Evolutionary conservation across 2,113 vertebrate species (phyloP).

Genomic region (Poeciliopsis occidentalis): DNA sequence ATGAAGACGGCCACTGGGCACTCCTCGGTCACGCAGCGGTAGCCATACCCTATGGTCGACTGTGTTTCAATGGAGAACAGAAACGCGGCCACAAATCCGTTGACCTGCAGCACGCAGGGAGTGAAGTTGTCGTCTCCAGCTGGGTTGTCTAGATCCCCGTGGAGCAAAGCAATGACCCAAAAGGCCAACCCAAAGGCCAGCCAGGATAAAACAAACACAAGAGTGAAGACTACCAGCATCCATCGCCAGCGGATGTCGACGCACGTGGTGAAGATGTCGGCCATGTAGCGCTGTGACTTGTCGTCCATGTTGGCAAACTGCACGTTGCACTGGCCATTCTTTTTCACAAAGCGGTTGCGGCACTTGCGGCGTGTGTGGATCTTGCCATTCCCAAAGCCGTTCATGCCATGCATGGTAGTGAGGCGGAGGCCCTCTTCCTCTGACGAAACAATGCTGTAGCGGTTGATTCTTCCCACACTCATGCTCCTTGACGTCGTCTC

Average conservation of each 20-base stretch:
- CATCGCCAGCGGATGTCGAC: slow-evolving; percentile 98
- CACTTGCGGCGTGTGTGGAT: too few species aligned
- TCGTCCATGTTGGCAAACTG: slow-evolving; percentile 98
- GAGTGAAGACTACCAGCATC: slow-evolving; percentile 93
- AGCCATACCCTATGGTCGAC: slow-evolving; percentile 96
- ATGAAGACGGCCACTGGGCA: slow-evolving; percentile 94
- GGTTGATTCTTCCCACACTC: too few species aligned
- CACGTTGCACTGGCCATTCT: too few species aligned
- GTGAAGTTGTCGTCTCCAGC: slow-evolving; percentile 88
- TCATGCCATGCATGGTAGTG: too few species aligned
- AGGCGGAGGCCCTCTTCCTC: too few species aligned
- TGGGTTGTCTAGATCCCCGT: slow-evolving; percentile 92
- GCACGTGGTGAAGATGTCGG: slow-evolving; percentile 96
- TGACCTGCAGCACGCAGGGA: slow-evolving; percentile 94
- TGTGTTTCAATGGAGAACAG: slow-evolving; percentile 98
- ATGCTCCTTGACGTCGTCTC: slow-evolving; percentile 80
- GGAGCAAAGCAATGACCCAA: slow-evolving; percentile 95
- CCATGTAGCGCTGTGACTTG: slow-evolving; percentile 94
- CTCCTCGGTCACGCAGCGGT: slow-evolving; percentile 96
- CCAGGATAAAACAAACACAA: slow-evolving; percentile 95
- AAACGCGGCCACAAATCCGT: slow-evolving; percentile 96
- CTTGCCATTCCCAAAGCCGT: too few species aligned
- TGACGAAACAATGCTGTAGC: too few species aligned
- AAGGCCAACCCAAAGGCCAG: slow-evolving; percentile 92
- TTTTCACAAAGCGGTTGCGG: too few species aligned